Base-by-base conservation (phyloP, 1,140 invertebrate genomes). In the Helicorthomorpha holstii region DNA sequence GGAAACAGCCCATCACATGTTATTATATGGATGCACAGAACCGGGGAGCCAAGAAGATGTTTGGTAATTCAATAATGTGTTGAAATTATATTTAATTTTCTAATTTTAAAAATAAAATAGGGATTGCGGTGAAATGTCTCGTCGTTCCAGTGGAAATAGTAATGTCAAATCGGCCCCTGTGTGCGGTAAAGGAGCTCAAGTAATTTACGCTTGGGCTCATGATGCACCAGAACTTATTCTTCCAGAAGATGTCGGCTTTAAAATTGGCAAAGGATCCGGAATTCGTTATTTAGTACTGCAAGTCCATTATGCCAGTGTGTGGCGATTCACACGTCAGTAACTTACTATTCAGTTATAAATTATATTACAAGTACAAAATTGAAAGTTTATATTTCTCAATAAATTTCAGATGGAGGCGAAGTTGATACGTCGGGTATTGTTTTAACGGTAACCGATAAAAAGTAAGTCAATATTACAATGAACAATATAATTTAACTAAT, bases 181-280 rank as follows among this genome's bases (percentile, higher is more conserved):
- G 1, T 90, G 86, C 62, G 68, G 67, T 2, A 69, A 73, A 38
- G 81, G 80, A 23, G 78, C 80, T 16, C 63, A 91, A 78, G 86
- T 97, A 55, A 74, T 98, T 21, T 98, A 96, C 69, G 93, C 93
- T 0, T 98, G 94, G 94, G 94, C 92, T 2, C 75, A 86, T 62
- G 88, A 97, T 69, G 94, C 95, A 1, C 89, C 91, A 2, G 74
- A 75, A 27, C 70, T 97, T 3, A 66, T 79, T 42, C 65, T 98
- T 47, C 95, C 95, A 0, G 67, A 84, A 52, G 86, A 81, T 60
- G 73, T 76, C 27, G 74, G 69, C 23, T 73, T 75, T 52, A 66
- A 66, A 58, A 66, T 77, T 34, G 75, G 75, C 7, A 66, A 64
- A 41, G 60, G 60, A 21, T 66, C 73, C 0, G 59, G 58, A 26